A percentile compares a stretch with the other conserved stretches of the same genome.
phyloP scores from a whole-genome alignment of 2,888 invertebrate genomes.

The Brachyptera risi region DNA sequence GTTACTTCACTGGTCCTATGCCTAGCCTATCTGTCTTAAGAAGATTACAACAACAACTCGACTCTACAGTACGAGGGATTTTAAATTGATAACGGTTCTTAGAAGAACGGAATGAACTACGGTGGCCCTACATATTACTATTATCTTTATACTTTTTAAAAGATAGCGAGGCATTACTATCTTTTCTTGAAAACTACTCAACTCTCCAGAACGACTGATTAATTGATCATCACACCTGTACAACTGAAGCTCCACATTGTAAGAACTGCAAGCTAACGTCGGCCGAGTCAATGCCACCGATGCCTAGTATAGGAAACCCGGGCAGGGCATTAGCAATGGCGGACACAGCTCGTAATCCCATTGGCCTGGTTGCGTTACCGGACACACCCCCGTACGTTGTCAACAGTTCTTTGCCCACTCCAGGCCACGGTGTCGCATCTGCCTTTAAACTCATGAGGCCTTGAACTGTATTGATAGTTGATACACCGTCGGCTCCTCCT shows the following conservation, averaged over 20 bases:
- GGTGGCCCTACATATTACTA: not conserved
- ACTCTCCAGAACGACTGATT: no score
- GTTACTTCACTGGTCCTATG: no score
- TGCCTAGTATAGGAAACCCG: conserved; percentile 89
- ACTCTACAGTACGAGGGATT: no score
- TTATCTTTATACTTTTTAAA: not conserved
- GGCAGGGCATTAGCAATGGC: conserved; percentile 79
- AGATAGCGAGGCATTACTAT: no score
- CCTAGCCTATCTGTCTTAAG: no score
- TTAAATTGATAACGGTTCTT: no score
- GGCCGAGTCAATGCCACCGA: conserved; percentile 96
- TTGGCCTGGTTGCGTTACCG: conserved; percentile 91
- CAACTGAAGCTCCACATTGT: conserved; percentile 84
- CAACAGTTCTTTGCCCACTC: conserved; percentile 69
- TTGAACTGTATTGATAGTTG: conserved; percentile 96
- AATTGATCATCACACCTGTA: conserved; percentile 72
- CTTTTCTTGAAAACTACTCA: no score
- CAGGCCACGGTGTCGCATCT: conserved; percentile 88
- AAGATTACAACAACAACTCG: no score
- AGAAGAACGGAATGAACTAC: no score
- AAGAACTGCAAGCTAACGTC: conserved; percentile 93
- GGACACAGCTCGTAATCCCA: conserved; percentile 88
- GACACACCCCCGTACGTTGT: conserved; percentile 95
- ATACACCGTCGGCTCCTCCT: conserved; percentile 92
- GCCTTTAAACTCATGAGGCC: conserved; percentile 85